Conservation (phyloP, 2,888 invertebrate species). For the Polia nebulosa region DNA sequence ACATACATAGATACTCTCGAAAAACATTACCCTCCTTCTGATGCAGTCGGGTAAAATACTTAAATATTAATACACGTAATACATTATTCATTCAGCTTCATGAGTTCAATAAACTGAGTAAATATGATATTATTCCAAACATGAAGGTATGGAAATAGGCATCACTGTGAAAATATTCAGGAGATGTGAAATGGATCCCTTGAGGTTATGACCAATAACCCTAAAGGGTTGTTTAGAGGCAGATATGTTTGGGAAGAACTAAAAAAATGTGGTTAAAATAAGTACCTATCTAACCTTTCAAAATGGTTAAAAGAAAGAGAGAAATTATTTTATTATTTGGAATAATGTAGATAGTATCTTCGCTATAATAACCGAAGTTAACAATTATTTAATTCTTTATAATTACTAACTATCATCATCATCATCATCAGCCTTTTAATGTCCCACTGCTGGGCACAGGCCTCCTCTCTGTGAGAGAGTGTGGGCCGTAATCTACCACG, state of each 20-base stretch:
- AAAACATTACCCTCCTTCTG: no score
- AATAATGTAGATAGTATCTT: no score
- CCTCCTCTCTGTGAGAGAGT: no score
- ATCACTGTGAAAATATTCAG: slow-evolving; percentile 12
- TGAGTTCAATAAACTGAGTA: slow-evolving; percentile 22
- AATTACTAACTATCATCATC: no score
- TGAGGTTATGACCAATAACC: not conserved
- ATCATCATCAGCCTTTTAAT: no score
- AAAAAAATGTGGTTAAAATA: not conserved
- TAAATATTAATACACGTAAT: not conserved
- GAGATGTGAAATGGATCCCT: not conserved
- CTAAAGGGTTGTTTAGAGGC: not conserved
- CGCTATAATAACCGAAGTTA: no score
- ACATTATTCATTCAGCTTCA: slow-evolving; percentile 18
- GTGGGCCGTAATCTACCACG: no score
- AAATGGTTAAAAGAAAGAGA: no score
- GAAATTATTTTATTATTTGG: no score
- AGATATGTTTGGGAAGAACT: not conserved
- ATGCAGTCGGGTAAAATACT: not conserved
- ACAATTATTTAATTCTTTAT: no score
- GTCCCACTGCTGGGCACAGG: no score
- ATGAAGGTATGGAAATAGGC: slow-evolving; percentile 6
- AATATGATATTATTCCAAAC: slow-evolving; percentile 22
- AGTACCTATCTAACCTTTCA: no score
- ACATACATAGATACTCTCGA: not conserved